phyloP scores from a whole-genome alignment of 1,140 invertebrate species.

The Eubasilissa regina region DNA sequence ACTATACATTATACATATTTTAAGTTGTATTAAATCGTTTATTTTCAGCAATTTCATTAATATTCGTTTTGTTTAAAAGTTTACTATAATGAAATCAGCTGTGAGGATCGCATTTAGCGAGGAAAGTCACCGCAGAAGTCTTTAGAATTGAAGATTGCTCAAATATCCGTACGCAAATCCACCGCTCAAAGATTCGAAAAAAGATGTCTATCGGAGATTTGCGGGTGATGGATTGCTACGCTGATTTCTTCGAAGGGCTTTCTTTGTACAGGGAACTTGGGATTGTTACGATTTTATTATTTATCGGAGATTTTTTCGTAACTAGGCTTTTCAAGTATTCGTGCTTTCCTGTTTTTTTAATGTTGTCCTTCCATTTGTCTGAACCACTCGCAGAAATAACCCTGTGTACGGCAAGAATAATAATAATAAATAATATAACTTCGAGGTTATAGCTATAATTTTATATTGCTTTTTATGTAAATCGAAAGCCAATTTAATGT shows the following conservation, averaged over 20 bases:
- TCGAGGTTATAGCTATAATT: no score
- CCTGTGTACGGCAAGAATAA: no score
- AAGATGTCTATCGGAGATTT: slow-evolving; percentile 38
- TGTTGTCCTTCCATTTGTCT: slow-evolving; percentile 9
- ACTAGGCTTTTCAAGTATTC: background rate
- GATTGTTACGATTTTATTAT: slow-evolving; percentile 24
- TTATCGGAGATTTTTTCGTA: slow-evolving; percentile 15
- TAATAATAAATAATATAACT: no score
- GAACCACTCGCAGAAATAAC: no score
- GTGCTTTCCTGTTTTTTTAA: background rate
- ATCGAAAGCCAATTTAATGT: no score
- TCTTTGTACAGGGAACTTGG: background rate
- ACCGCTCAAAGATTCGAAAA: slow-evolving; percentile 41
- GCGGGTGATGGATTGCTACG: slow-evolving; percentile 48
- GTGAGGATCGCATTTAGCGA: background rate
- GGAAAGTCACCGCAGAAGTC: background rate
- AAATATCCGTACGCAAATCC: slow-evolving; percentile 53
- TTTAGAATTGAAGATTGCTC: slow-evolving; percentile 55
- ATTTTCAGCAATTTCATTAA: no score
- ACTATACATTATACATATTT: no score
- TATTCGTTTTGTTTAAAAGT: no score
- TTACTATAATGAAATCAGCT: no score
- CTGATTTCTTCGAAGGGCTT: slow-evolving; percentile 42
- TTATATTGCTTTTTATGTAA: no score
- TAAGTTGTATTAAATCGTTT: no score